These are phyloP conservation scores for Umimayanthus chanpuru DNA, from an alignment of 92 coral and sea anemone species.

Conservation along the genomic window DNA sequence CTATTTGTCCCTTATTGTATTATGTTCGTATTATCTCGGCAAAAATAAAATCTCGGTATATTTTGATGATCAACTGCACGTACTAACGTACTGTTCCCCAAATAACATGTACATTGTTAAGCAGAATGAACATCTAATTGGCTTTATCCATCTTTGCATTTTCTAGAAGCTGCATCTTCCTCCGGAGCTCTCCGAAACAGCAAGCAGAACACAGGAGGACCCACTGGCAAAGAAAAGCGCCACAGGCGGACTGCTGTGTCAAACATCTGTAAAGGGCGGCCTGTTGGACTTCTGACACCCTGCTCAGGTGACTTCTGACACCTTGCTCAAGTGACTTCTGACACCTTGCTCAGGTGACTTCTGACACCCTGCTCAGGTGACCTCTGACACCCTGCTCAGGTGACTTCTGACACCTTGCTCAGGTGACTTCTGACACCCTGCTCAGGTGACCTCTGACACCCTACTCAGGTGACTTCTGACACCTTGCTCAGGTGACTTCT, in stretches of 20 bases:
- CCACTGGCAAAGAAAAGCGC: slow-evolving; percentile 19
- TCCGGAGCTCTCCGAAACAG: slow-evolving; percentile 39
- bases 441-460: not conserved
- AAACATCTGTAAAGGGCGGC: slow-evolving; percentile 28
- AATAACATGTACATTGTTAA: no score
- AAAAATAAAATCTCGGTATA: no score
- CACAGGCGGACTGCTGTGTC: slow-evolving; percentile 29
- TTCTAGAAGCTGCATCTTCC: not conserved
- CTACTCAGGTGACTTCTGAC: not conserved
- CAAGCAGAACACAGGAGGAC: slow-evolving; percentile 42
- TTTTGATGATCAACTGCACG: no score
- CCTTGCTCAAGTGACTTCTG: not conserved
- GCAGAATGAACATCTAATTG: no score
- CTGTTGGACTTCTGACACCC: not conserved
- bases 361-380: no score
- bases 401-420: not conserved
- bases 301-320: no score
- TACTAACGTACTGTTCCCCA: no score
- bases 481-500: not conserved
- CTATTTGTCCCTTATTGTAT: no score
- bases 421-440: not conserved
- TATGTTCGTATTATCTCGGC: no score
- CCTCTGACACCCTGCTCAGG: no score
- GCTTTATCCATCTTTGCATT: no score
- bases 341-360: not conserved